Base-by-base conservation (phyloP, 2,113 vertebrate genomes). In the Camelus bactrianus region DNA sequence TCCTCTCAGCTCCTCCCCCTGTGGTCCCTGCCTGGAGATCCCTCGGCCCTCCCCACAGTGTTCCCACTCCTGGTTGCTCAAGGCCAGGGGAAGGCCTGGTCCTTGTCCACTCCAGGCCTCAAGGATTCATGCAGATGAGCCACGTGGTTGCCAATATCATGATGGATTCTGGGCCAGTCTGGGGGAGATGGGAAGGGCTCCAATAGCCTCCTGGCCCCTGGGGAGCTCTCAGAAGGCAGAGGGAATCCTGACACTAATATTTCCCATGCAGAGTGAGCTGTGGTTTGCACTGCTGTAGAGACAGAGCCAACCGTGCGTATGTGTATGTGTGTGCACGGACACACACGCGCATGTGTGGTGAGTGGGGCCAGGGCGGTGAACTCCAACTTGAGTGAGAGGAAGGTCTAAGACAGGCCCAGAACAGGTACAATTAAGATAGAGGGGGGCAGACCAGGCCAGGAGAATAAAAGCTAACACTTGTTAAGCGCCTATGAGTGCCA, bases 1-100 rank as follows among this genome's bases (percentile, higher is more conserved):
- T 9, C 35, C 14, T 9, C 30, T 26, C 62, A 70, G 54, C 0
- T 42, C 26, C 2, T 42, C n/a, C 32, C 9, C 1, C 5, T 1
- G 13, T 32, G 62, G 14, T 35, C 58, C 67, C 28, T 22, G 38
- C 4, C 32, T 24, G 14, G 22, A 32, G 17, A 48, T 22, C 2
- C 17, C 24, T 48, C 14, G 16, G 9, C 3, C 28, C 17, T 73
- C 75, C n/a, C 24, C 3, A 14, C 2, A 10, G 22, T 24, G 35
- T 16, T 17, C 8, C 30, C 28, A 15, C 17, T 14, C 46, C 22
- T 6, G 52, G 62, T 9, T 7, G 9, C 32, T 32, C 1, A 3
- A 81, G 22, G 56, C 12, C 65, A 17, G 30, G 4, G n/a, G 26
- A 58, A 87, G 65, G 12, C 48, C 73, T 46, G 62, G 42, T 42